Base-by-base conservation (phyloP, 2,888 invertebrate genomes). In the Ceriagrion tenellum region DNA sequence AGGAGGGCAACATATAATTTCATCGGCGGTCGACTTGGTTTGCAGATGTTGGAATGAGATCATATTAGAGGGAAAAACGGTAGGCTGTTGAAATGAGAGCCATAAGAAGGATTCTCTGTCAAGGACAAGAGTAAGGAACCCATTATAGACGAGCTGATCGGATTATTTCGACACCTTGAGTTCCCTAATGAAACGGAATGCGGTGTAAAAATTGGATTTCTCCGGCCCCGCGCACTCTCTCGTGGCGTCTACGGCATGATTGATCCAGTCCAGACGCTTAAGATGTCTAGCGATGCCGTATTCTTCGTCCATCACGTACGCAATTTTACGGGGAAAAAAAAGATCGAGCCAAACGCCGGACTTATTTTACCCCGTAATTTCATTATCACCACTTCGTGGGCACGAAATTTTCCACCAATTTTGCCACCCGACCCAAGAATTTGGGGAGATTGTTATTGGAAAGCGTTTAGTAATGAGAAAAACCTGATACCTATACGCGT, bases 11-110 rank as follows among this genome's bases (percentile, higher is more conserved):
- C 35, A 35, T 81, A 81, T 81, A 81, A 81, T 81, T 81, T 81
- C 30, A 35, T 35, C 35, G 81, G 81, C 13, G 35, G 81, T 81
- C 81, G 81, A 81, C 81, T 81, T 81, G 81, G 81, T 81, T 81
- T 81, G 81, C 81, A 81, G 81, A 81, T 81, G 81, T 81, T 81
- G 35, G 81, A 81, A 81, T 81, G 81, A 81, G 81, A 81, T 81
- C 35, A 81, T 81, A 35, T 69, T 81, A 35, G 59, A 81, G 16
- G 74, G 35, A 35, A 81, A 81, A 35, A 81, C 26, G 35, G 81
- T 16, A 35, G 30, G 81, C 81, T 69, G 26, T 20, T 26, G 81
- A 35, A 81, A 81, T 81, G 35, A 81, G 35, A n/a, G 81, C 35
- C 81, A 35, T 81, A 81, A 81, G 81, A 81, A 35, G 35, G 30